Evolutionary conservation across 2,797 vertebrate genomes (phyloP).

Genomic region (Galaxias olidus): DNA sequence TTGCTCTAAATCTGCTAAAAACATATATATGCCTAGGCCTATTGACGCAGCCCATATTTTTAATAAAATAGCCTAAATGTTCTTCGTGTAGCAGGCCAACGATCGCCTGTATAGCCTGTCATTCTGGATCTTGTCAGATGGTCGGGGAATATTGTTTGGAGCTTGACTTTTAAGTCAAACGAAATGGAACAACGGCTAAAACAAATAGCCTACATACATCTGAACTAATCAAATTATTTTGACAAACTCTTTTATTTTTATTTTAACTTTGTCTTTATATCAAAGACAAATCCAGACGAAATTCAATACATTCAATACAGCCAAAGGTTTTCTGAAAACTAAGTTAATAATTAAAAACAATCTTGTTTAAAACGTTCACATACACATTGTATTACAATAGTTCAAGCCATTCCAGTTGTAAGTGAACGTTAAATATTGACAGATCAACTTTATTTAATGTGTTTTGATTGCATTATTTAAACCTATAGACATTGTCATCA

Average conservation of each 20-base stretch:
- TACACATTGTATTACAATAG: conserved; percentile 69
- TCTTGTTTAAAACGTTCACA: conserved; percentile 58
- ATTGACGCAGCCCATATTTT: no score
- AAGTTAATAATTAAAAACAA: conserved; percentile 59
- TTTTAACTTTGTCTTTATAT: conserved; percentile 14
- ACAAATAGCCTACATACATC: no score
- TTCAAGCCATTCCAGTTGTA: conserved; percentile 72
- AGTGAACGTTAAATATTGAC: conserved; percentile 69
- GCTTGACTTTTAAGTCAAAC: no score
- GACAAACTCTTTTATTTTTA: conserved; percentile 3
- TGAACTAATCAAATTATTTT: no score
- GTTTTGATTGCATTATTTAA: conserved; percentile 67
- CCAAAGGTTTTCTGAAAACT: conserved; percentile 55
- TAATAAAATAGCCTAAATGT: no score
- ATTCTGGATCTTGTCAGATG: no score
- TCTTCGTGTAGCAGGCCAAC: no score
- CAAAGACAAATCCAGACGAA: conserved; percentile 45
- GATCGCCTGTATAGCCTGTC: no score
- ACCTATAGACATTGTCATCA: conserved; percentile 69
- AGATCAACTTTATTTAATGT: conserved; percentile 55
- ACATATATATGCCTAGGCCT: no score
- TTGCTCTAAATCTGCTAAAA: no score
- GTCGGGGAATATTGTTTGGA: no score
- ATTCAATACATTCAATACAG: conserved; percentile 38
- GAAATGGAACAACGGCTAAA: no score